Evolutionary conservation across 2,113 vertebrate genomes (phyloP), one percentile per base, ranked within the genome.

Genomic region (Spheniscus mendiculus): DNA sequence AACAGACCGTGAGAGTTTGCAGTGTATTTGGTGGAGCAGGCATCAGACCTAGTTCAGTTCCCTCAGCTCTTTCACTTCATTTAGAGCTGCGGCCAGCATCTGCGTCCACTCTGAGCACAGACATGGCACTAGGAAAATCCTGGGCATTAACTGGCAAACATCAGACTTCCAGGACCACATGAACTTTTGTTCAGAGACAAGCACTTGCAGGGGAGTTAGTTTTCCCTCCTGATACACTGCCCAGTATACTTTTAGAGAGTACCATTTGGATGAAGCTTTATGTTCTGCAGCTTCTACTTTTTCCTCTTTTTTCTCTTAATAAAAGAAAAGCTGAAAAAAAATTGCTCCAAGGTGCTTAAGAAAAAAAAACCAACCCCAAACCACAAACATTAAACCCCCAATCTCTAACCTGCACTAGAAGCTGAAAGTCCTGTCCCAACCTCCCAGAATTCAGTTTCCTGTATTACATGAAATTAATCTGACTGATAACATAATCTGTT

Each of bases 81-180:
- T 44, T 32, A 38, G 19, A 85, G 63, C 36, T 78, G 61, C 4
- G 1, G 15, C 10, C 45, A 73, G 59, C 36, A 81, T 12, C 59
- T 3, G 2, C 0, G 0, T 23, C 42, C 11, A 9, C 16, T 26
- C 49, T 4, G 5, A 69, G 26, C 34, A 56, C 45, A 63, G 32
- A 42, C 14, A 10, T 0, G 6, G 53, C 53, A 47, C 45, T 25
- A 19, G 20, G 36, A 72, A 81, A 81, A 81, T 52, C 84, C 59
- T n/a, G 8, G 12, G n/a, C 7, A 5, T 27, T 52, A 62, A 27
- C 29, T 45, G 30, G 10, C 38, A 72, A 87, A 59, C 26, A 34
- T 15, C 29, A 79, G 22, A 34, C n/a, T 53, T 70, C 12, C 27
- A 67, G 62, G 45, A 74, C 21, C 8, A 53, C 6, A 2, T 22